These are phyloP conservation scores for Daphoenositta chrysoptera DNA, from an alignment of 2,113 vertebrate species.

Conservation along the genomic window DNA sequence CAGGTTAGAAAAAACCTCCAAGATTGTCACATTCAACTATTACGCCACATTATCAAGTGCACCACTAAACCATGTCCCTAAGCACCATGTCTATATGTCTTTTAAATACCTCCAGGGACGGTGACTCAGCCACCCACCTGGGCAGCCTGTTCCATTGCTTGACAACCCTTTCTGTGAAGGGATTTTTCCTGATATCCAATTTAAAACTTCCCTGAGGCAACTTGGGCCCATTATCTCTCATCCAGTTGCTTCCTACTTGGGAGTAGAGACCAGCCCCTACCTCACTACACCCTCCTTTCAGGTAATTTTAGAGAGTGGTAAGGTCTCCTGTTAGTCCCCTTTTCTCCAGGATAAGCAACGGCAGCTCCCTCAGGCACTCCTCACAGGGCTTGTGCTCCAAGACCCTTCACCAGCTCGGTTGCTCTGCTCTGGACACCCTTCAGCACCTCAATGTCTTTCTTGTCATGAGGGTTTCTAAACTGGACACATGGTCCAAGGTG, in stretches of 20 bases:
- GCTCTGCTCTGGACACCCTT: neutral
- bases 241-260: neutral
- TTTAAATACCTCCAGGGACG: neutral
- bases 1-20: neutral
- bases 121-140: neutral
- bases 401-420: neutral
- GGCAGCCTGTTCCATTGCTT: neutral
- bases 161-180: neutral
- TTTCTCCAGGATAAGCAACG: neutral
- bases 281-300: neutral
- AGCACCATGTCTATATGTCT: neutral
- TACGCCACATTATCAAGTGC: neutral
- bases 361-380: neutral
- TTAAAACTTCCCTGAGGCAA: neutral
- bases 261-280: neutral
- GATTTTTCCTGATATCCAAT: neutral
- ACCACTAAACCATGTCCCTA: neutral
- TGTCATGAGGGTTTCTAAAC: neutral
- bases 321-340: neutral
- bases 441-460: neutral
- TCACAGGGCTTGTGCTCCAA: neutral
- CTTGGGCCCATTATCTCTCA: neutral
- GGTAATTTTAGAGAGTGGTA: accelerated
- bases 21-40: neutral
- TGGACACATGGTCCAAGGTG: neutral